Evolutionary conservation across 2,113 vertebrate genomes (phyloP).

Genomic region (Nerophis lumbriciformis): DNA sequence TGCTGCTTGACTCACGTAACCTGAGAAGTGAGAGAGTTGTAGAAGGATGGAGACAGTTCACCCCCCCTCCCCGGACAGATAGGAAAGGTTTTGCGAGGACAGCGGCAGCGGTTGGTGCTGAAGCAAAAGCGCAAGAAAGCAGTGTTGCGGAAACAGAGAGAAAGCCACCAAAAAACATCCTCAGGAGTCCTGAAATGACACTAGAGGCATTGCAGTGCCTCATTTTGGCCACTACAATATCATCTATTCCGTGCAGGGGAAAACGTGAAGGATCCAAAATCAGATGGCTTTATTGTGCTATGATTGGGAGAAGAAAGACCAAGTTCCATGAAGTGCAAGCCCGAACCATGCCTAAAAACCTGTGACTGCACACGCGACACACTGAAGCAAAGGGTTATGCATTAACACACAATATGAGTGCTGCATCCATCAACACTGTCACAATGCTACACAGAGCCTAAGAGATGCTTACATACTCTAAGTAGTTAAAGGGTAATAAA

Average conservation of each 20-base stretch:
- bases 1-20: conserved; percentile 60
- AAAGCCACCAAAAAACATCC: conserved; percentile 37
- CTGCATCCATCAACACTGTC: background rate
- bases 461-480: too few relatives aligned
- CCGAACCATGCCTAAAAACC: conserved; percentile 23
- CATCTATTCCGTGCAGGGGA: conserved; percentile 3
- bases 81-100: conserved; percentile 16
- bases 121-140: conserved; percentile 27
- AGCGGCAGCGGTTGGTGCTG: conserved; percentile 5
- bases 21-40: conserved; percentile 46
- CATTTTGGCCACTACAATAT: conserved; percentile 22
- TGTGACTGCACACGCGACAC: conserved; percentile 40
- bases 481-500: too few relatives aligned
- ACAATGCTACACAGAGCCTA: background rate
- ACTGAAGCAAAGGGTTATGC: conserved; percentile 31
- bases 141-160: conserved; percentile 33
- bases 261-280: conserved; percentile 12
- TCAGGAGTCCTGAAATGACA: conserved; percentile 53
- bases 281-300: conserved; percentile 8
- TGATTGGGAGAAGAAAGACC: conserved; percentile 9
- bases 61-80: conserved; percentile 24
- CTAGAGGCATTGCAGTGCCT: conserved; percentile 39
- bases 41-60: conserved; percentile 29
- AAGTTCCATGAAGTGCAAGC: conserved; percentile 20
- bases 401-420: too few relatives aligned